Conservation (phyloP, 2,888 invertebrate genomes). For the Invenusta paracnida region DNA sequence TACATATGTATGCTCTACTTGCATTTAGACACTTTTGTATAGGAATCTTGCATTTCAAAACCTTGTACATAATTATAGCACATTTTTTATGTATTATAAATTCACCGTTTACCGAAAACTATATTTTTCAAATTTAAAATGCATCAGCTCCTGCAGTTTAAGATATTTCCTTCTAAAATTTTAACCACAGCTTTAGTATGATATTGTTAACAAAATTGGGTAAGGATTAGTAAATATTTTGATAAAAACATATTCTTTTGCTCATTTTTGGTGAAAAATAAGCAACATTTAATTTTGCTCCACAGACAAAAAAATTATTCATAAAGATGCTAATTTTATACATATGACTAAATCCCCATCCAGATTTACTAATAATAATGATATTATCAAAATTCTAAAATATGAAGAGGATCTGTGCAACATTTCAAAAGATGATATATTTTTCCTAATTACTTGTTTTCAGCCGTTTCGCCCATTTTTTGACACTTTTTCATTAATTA, state of each 20-base stretch:
- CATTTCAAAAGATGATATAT: neutral
- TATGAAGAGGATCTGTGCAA: neutral
- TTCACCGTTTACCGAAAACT: conserved; percentile 27
- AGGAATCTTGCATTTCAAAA: conserved; percentile 26
- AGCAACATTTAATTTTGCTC: neutral
- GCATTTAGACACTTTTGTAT: conserved; percentile 25
- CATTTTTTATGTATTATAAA: conserved; percentile 7
- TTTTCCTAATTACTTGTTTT: neutral
- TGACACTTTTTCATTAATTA: too few relatives aligned
- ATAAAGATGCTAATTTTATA: neutral
- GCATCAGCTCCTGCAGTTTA: conserved; percentile 26
- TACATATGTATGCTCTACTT: conserved; percentile 27
- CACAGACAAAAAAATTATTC: neutral
- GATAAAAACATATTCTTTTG: neutral
- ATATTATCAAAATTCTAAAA: neutral
- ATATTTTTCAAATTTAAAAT: conserved; percentile 29
- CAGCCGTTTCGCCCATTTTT: neutral
- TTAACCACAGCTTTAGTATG: conserved; percentile 21
- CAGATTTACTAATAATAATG: neutral
- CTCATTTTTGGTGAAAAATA: neutral
- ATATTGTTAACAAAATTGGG: conserved; percentile 29
- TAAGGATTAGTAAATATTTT: conserved; percentile 29
- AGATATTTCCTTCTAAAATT: conserved; percentile 29
- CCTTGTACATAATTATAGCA: conserved; percentile 29
- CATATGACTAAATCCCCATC: neutral